These are phyloP conservation scores for Sitophilus oryzae DNA, from an alignment of 1,140 invertebrate species.

Conservation along the genomic window DNA sequence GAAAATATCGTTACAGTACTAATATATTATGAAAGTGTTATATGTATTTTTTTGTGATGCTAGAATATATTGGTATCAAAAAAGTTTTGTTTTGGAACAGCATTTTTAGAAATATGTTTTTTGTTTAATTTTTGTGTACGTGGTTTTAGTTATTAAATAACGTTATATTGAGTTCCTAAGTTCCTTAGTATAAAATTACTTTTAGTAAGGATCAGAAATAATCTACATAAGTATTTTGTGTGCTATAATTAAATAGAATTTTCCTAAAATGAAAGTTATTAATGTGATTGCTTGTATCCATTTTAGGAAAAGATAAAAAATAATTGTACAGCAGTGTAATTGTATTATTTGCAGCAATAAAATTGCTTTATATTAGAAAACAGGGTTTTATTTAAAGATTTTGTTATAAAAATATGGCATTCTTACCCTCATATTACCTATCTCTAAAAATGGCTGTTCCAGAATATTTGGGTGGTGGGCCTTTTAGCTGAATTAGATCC, in stretches of 20 bases:
- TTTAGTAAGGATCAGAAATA: background rate
- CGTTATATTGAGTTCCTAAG: slow-evolving; percentile 14
- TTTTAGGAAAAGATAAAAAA: slow-evolving; percentile 21
- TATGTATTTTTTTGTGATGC: background rate
- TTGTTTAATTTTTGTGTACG: slow-evolving; percentile 1
- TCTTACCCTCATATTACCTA: slow-evolving; percentile 8
- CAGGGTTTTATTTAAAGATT: slow-evolving; percentile 28
- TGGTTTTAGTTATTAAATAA: slow-evolving; percentile 3
- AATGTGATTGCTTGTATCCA: slow-evolving; percentile 33
- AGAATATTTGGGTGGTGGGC: slow-evolving; percentile 35
- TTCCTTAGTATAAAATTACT: slow-evolving; percentile 12
- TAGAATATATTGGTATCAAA: slow-evolving; percentile 16
- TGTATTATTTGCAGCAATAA: slow-evolving; percentile 42
- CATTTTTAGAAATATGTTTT: slow-evolving; percentile 37
- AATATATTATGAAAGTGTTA: too few species aligned
- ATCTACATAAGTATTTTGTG: slow-evolving; percentile 12
- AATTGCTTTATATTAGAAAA: slow-evolving; percentile 41
- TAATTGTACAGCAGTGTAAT: slow-evolving; percentile 34
- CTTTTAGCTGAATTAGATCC: background rate
- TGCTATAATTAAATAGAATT: slow-evolving; percentile 20
- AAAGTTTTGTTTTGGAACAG: slow-evolving; percentile 36
- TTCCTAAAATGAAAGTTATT: slow-evolving; percentile 16
- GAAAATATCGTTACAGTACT: too few species aligned
- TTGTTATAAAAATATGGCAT: background rate
- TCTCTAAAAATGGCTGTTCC: slow-evolving; percentile 45